These are phyloP conservation scores for Ellobius talpinus DNA, from an alignment of 2,113 vertebrate species.

Conservation along the genomic window DNA sequence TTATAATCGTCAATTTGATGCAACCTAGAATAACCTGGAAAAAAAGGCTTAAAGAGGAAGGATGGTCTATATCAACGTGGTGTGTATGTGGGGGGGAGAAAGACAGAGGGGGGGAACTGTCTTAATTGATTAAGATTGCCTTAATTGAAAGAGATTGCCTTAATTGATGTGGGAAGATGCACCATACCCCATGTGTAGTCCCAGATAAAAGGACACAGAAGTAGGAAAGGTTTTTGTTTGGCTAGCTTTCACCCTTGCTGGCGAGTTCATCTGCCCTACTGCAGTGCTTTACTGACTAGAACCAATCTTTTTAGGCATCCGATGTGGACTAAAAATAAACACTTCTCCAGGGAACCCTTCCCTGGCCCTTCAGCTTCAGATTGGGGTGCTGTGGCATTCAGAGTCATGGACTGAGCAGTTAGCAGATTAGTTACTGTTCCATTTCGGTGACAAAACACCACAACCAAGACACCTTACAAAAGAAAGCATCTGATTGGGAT, in stretches of 20 bases:
- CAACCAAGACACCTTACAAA: neutral
- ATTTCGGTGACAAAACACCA: neutral
- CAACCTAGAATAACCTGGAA: neutral
- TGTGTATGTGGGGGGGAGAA: too few relatives aligned
- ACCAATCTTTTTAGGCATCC: neutral
- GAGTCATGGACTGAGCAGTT: neutral
- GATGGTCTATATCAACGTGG: neutral
- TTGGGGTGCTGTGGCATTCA: neutral
- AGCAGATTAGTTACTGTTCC: neutral
- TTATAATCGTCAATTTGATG: neutral
- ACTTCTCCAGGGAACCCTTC: neutral
- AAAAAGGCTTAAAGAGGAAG: neutral
- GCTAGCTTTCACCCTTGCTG: neutral
- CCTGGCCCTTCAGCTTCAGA: neutral
- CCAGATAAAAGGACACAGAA: neutral
- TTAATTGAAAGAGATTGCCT: too few relatives aligned
- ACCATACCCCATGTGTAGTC: too few relatives aligned
- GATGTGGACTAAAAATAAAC: neutral
- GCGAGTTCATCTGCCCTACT: neutral
- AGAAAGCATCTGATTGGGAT: neutral
- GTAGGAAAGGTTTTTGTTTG: neutral
- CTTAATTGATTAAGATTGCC: too few relatives aligned
- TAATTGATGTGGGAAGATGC: too few relatives aligned
- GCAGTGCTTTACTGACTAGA: neutral
- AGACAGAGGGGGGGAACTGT: too few relatives aligned